These are phyloP conservation scores for Novumbra hubbsi DNA, from an alignment of 2,797 vertebrate species.

Conservation along the genomic window DNA sequence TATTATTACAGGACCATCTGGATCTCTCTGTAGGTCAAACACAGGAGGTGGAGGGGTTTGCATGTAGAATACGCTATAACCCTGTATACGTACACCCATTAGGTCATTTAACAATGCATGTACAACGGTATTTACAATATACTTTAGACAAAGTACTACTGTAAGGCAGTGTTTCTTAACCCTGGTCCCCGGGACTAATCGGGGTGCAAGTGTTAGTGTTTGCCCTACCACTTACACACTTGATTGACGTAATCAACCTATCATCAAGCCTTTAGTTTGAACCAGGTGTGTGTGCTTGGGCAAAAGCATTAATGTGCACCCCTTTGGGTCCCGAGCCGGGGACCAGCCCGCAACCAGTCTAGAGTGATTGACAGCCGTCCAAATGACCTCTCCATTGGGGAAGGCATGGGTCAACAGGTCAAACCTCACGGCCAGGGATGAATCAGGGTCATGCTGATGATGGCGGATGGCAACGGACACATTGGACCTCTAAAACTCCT, in stretches of 20 bases:
- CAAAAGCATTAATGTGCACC: too few relatives aligned
- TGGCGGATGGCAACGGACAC: constrained; percentile 8
- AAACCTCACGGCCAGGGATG: neutral
- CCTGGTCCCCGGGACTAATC: too few relatives aligned
- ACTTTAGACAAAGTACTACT: neutral
- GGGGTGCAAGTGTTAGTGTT: too few relatives aligned
- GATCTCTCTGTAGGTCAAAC: neutral
- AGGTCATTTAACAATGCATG: neutral
- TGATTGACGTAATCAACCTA: too few relatives aligned
- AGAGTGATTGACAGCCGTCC: neutral
- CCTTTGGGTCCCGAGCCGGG: too few relatives aligned
- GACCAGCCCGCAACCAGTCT: too few relatives aligned
- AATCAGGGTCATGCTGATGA: constrained; percentile 17
- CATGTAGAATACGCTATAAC: neutral
- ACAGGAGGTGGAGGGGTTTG: neutral
- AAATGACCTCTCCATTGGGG: neutral
- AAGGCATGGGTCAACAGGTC: constrained; percentile 19
- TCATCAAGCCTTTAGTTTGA: too few relatives aligned
- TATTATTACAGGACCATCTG: neutral
- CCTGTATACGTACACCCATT: neutral
- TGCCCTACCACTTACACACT: too few relatives aligned
- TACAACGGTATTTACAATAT: neutral
- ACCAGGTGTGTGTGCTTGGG: too few relatives aligned
- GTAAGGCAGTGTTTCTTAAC: too few relatives aligned
- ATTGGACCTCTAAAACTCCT: constrained; percentile 28